Evolutionary conservation across 2,888 invertebrate species (phyloP).

Genomic region (Lypha dubia): DNA sequence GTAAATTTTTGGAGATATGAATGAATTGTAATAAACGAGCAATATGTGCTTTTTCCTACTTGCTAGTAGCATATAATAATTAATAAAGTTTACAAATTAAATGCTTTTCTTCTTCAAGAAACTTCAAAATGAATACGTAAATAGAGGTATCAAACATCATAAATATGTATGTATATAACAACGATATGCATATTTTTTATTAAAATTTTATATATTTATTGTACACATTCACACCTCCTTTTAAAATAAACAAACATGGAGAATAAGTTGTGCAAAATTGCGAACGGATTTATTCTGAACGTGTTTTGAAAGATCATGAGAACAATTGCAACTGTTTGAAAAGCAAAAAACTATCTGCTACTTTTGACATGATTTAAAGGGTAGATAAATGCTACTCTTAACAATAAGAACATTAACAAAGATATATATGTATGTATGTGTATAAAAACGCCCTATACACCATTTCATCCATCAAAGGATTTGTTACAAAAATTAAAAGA

Average conservation of each 20-base stretch:
- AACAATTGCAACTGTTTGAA: slow-evolving; percentile 54
- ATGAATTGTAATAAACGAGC: no score
- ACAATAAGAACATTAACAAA: background rate
- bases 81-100: no score
- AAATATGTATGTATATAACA: background rate
- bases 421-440: background rate
- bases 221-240: background rate
- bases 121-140: background rate
- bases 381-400: slow-evolving; percentile 36
- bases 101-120: no score
- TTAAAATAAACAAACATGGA: background rate
- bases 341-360: slow-evolving; percentile 26
- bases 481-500: slow-evolving; percentile 11
- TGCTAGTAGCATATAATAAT: no score
- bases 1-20: no score
- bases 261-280: background rate
- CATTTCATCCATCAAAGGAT: background rate
- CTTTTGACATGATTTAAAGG: slow-evolving; percentile 28
- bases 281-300: slow-evolving; percentile 8
- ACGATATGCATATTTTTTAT: background rate
- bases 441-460: slow-evolving; percentile 33
- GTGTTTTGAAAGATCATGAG: slow-evolving; percentile 52
- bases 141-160: background rate
- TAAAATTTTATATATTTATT: background rate
- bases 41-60: no score